A percentile compares a stretch with the other conserved stretches of the same genome.
Evolutionary conservation across 2,888 invertebrate genomes (phyloP).

Genomic region (Cantharis nigra): DNA sequence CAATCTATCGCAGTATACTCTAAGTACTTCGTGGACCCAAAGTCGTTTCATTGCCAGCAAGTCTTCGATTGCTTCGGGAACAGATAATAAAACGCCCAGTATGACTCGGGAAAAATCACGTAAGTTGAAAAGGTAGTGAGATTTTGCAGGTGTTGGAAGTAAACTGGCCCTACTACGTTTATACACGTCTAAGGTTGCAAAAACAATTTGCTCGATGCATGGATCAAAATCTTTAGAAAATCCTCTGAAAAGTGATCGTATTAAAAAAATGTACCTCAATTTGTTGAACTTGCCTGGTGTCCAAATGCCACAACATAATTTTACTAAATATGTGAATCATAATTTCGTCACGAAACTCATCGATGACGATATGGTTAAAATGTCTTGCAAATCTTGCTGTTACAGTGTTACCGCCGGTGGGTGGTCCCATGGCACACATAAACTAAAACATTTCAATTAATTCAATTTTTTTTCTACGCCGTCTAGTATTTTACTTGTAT

Average conservation of each 20-base stretch:
- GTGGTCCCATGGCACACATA: conserved; percentile 86
- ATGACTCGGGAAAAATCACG: conserved; percentile 93
- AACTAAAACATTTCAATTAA: conserved; percentile 60
- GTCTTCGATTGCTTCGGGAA: conserved; percentile 89
- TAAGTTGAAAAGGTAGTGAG: conserved; percentile 93
- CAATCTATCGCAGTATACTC: conserved; percentile 92
- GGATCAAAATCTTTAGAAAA: conserved; percentile 95
- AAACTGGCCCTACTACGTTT: conserved; percentile 80
- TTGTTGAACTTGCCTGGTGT: conserved; percentile 69
- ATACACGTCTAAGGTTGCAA: conserved; percentile 85
- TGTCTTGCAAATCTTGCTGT: conserved; percentile 86
- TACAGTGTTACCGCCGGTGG: conserved; percentile 77
- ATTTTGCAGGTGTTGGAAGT: conserved; percentile 90
- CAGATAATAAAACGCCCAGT: conserved; percentile 87
- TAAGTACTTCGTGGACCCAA: conserved; percentile 92
- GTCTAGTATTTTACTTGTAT: conserved; percentile 65
- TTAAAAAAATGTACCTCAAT: not conserved
- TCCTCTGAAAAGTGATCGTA: conserved; percentile 63
- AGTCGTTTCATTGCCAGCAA: conserved; percentile 84
- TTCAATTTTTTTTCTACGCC: not conserved
- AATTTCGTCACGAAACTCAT: conserved; percentile 86
- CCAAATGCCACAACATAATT: conserved; percentile 94
- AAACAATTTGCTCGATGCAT: conserved; percentile 85
- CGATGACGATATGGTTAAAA: conserved; percentile 83
- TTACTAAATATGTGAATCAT: conserved; percentile 84